Evolutionary conservation across 2,888 invertebrate genomes (phyloP), one percentile per base, ranked within the genome.

Genomic region (Fragum sueziense): DNA sequence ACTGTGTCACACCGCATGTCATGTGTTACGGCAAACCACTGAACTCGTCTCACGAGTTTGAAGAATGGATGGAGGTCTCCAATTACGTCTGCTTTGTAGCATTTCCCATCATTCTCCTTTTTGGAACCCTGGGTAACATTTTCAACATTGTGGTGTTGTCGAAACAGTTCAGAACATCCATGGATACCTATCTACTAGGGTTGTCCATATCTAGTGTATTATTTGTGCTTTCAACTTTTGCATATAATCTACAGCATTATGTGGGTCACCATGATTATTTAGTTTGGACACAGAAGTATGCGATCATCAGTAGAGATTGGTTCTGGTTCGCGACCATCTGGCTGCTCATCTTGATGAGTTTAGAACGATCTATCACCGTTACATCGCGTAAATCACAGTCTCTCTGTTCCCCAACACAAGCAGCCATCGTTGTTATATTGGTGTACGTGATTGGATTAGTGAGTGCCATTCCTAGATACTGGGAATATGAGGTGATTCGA

Each of bases 311-410:
- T 67, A 85, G 90, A 20, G 90, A 91, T 82, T 91, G 91, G 91
- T 90, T 91, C 72, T 90, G 89, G 88, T 91, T 89, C 86, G 89
- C 89, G n/a, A 85, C 88, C 47, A 85, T 91, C 37, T 92, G 92
- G 92, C 85, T 91, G 20, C 87, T 92, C 25, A 88, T 91, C 71
- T 87, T 91, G 71, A 90, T 90, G 88, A 88, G 89, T 62, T 80
- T 91, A 52, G 91, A 92, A 81, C 86, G 91, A 11, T 86, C 89
- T 41, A 86, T 91, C 33, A 89, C 89, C 14, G 87, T 90, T 51
- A 86, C 90, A 11, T 87, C 89, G 20, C 85, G 88, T 52, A 87
- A 89, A 22, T 86, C 88, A 27, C 87, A 86, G 70, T 84, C 88
- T 41, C 80, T 89, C 31, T 91, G 91, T 76, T 87, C 88, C 14